These are phyloP conservation scores for Brachypterus glaber DNA, from an alignment of 2,888 invertebrate species.

Conservation along the genomic window DNA sequence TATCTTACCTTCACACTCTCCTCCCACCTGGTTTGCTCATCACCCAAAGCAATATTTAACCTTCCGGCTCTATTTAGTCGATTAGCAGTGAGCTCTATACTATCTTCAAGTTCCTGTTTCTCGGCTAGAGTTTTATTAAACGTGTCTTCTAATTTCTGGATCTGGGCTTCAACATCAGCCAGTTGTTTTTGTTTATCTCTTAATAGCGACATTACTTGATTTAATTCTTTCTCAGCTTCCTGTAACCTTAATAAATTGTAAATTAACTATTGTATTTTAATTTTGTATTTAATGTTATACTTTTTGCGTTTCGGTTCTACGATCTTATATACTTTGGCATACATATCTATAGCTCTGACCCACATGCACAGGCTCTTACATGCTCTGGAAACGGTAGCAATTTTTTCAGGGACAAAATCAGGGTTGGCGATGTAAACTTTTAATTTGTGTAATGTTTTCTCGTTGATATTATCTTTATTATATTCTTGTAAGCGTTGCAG, in stretches of 20 bases:
- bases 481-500: slow-evolving; percentile 72
- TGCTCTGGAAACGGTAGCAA: slow-evolving; percentile 78
- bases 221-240: slow-evolving; percentile 67
- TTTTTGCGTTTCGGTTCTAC: slow-evolving; percentile 81
- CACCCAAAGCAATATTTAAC: slow-evolving; percentile 75
- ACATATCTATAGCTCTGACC: slow-evolving; percentile 85
- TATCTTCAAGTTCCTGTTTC: slow-evolving; percentile 62
- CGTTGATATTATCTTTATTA: slow-evolving; percentile 80
- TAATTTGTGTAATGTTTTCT: slow-evolving; percentile 64
- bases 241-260: slow-evolving; percentile 48
- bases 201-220: slow-evolving; percentile 64
- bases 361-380: slow-evolving; percentile 87
- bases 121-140: slow-evolving; percentile 66
- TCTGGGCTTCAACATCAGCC: slow-evolving; percentile 69
- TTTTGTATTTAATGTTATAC: slow-evolving; percentile 38
- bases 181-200: slow-evolving; percentile 72
- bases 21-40: slow-evolving; percentile 81
- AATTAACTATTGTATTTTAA: not conserved
- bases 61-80: slow-evolving; percentile 73
- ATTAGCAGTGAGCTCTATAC: slow-evolving; percentile 67
- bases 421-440: slow-evolving; percentile 76
- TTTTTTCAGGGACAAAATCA: slow-evolving; percentile 74
- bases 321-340: slow-evolving; percentile 74
- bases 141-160: slow-evolving; percentile 46
- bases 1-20: slow-evolving; percentile 53